A percentile compares a stretch with the other conserved stretches of the same genome.
phyloP scores from a whole-genome alignment of 2,797 vertebrate species.

The Helarctos malayanus region DNA sequence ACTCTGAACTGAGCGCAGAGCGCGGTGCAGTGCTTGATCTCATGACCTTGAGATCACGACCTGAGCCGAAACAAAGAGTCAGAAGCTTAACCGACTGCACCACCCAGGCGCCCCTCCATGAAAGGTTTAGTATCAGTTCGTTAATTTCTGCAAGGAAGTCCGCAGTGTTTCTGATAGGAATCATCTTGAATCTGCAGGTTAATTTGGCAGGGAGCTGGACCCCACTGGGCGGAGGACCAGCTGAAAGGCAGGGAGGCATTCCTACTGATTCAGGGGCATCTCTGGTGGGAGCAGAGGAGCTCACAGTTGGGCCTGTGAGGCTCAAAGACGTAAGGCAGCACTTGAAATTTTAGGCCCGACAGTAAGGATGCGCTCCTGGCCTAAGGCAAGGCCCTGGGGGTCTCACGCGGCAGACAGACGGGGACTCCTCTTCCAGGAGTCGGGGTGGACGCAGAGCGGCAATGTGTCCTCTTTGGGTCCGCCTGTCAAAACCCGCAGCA shows the following conservation, averaged over 20 bases:
- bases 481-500: background rate
- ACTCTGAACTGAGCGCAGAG: background rate
- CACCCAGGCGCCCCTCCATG: background rate
- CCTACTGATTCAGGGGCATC: too few relatives aligned
- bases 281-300: background rate
- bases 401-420: background rate
- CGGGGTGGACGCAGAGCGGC: fast-evolving
- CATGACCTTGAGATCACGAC: background rate
- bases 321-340: background rate
- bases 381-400: background rate
- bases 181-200: too few relatives aligned
- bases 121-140: background rate
- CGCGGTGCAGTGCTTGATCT: fast-evolving
- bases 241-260: background rate
- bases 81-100: background rate
- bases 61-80: background rate
- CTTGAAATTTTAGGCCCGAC: background rate
- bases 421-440: background rate
- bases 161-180: background rate
- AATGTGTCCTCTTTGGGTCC: background rate
- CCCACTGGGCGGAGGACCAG: background rate
- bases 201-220: background rate
- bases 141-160: background rate
- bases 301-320: background rate
- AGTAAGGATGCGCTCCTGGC: background rate